These are phyloP conservation scores for Chironomus tepperi DNA, from an alignment of 1,140 invertebrate genomes.

Conservation along the genomic window DNA sequence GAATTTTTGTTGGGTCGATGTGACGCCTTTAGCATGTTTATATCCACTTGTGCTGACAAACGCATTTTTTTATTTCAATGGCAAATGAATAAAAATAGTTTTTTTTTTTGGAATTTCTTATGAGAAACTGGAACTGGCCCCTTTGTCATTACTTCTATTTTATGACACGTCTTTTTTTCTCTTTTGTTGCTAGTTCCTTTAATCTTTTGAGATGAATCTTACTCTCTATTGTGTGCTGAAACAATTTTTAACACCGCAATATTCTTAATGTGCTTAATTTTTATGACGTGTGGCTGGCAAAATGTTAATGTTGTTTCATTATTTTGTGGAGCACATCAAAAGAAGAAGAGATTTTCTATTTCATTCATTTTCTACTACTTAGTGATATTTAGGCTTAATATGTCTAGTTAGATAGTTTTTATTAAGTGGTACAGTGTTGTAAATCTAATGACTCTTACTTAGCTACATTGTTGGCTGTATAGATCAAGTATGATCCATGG, in stretches of 20 bases:
- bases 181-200: no score
- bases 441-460: no score
- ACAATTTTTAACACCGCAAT: neutral
- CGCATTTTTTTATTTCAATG: neutral
- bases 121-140: neutral
- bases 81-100: neutral
- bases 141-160: no score
- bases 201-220: no score
- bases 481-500: no score
- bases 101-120: conserved; percentile 15
- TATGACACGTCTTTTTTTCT: no score
- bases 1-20: neutral
- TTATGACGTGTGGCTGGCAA: neutral
- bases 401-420: no score
- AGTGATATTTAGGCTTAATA: no score
- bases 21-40: conserved; percentile 19
- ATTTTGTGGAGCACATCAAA: neutral
- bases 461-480: no score
- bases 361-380: no score
- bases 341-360: neutral
- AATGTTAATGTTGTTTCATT: neutral
- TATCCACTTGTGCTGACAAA: conserved; percentile 10
- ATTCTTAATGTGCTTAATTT: conserved; percentile 4
- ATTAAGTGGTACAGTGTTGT: no score
- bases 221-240: no score